Conservation (phyloP, 1,140 invertebrate genomes). For the Diprion similis region DNA sequence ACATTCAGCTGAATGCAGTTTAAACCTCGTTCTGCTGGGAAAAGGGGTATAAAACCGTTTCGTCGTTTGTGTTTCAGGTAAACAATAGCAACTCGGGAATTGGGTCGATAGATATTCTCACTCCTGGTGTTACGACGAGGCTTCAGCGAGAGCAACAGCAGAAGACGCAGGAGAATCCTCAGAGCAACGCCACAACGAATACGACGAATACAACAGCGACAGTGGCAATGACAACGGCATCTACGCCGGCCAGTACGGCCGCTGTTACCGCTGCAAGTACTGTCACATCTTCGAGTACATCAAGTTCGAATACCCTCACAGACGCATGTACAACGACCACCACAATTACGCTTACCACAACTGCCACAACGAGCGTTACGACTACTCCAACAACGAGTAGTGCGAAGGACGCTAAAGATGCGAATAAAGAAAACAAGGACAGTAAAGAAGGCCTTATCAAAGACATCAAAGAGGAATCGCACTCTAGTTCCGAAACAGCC, state of each 20-base stretch:
- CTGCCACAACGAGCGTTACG: conserved; percentile 31
- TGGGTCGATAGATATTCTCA: conserved; percentile 69
- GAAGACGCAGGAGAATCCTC: conserved; percentile 65
- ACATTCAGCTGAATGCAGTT: too few relatives aligned
- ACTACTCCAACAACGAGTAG: conserved; percentile 34
- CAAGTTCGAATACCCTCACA: conserved; percentile 24
- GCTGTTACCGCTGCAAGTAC: conserved; percentile 46
- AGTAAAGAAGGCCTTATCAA: conserved; percentile 35
- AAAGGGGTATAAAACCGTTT: background rate
- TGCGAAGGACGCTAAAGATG: conserved; percentile 50
- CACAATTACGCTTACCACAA: conserved; percentile 38
- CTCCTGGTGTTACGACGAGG: conserved; percentile 78
- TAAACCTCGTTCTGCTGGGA: too few relatives aligned
- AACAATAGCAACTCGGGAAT: conserved; percentile 58
- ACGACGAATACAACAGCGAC: conserved; percentile 44
- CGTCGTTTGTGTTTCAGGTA: conserved; percentile 46
- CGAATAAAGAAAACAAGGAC: conserved; percentile 18
- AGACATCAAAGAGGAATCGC: conserved; percentile 46
- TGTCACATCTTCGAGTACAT: conserved; percentile 43
- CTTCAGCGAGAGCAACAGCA: conserved; percentile 80
- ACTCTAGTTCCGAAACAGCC: conserved; percentile 39
- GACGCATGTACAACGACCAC: conserved; percentile 30
- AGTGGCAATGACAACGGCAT: conserved; percentile 36
- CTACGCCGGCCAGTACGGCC: conserved; percentile 43
- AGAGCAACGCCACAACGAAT: conserved; percentile 44